These are phyloP conservation scores for Philereme vetulata DNA, from an alignment of 2,888 invertebrate genomes.

Conservation along the genomic window DNA sequence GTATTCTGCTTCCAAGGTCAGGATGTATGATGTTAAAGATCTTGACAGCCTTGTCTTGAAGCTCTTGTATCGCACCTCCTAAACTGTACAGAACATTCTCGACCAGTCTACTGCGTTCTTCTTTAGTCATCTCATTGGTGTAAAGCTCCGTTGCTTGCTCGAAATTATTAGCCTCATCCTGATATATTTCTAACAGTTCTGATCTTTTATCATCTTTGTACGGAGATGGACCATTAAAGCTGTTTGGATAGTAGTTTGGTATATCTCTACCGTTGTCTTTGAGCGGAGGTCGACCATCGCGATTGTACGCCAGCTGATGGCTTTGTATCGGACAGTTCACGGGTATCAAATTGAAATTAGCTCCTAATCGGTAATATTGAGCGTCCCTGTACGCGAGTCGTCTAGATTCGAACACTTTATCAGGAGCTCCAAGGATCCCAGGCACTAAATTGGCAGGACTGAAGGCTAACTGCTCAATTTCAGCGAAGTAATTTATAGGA, in stretches of 20 bases:
- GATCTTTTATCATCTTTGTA: constrained; percentile 83
- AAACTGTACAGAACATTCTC: constrained; percentile 91
- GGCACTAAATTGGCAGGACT: constrained; percentile 94
- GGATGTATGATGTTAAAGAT: constrained; percentile 91
- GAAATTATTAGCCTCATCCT: constrained; percentile 93
- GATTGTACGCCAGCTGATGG: constrained; percentile 88
- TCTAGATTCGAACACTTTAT: constrained; percentile 94
- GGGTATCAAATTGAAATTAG: constrained; percentile 94
- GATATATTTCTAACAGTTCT: constrained; percentile 78
- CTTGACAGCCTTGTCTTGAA: constrained; percentile 85
- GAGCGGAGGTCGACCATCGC: constrained; percentile 92
- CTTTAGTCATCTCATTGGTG: constrained; percentile 88
- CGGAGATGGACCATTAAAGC: constrained; percentile 92
- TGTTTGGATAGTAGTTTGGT: constrained; percentile 98
- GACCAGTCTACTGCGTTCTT: constrained; percentile 88
- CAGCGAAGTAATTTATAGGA: constrained; percentile 94
- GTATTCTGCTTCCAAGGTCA: constrained; percentile 86
- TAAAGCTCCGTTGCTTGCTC: constrained; percentile 92
- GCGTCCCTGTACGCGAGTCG: constrained; percentile 94
- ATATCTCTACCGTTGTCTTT: constrained; percentile 91
- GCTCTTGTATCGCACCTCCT: constrained; percentile 87
- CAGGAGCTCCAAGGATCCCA: constrained; percentile 94
- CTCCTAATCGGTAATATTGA: constrained; percentile 91
- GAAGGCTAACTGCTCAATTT: constrained; percentile 95
- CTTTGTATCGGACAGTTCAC: constrained; percentile 95